Evolutionary conservation across 2,888 invertebrate genomes (phyloP).

Genomic region (Brachynemurus nebulosus): DNA sequence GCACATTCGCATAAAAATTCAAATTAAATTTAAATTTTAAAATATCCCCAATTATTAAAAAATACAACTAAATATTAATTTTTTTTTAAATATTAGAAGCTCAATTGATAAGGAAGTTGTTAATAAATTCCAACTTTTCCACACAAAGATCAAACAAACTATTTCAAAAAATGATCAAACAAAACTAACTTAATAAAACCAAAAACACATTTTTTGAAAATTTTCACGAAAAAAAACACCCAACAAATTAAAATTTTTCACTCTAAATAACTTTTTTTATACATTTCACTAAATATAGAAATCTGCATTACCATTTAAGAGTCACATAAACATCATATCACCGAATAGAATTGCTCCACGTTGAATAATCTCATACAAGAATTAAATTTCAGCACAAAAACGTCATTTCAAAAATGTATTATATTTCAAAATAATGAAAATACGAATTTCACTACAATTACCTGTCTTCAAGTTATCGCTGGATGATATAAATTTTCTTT

Average conservation of each 20-base stretch:
- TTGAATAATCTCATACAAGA: not conserved
- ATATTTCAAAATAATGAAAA: not conserved
- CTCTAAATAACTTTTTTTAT: not conserved
- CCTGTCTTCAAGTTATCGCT: not conserved
- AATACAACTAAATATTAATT: no score
- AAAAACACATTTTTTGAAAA: no score
- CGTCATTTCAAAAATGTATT: not conserved
- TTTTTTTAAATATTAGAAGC: no score
- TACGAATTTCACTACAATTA: not conserved
- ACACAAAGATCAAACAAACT: not conserved
- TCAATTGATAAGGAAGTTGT: slow-evolving; percentile 4
- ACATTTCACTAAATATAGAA: not conserved
- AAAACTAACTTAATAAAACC: no score
- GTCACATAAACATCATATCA: not conserved
- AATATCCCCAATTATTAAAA: no score
- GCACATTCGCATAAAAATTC: no score
- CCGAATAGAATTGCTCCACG: not conserved
- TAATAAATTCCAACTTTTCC: no score
- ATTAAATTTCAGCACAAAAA: no score
- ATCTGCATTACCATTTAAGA: not conserved
- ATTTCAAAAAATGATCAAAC: not conserved
- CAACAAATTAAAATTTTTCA: no score
- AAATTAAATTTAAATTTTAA: no score
- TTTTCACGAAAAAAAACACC: no score
- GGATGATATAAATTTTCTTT: not conserved